Evolutionary conservation across 2,888 invertebrate species (phyloP), one percentile per base, ranked within the genome.

Genomic region (Anthophora plumipes): DNA sequence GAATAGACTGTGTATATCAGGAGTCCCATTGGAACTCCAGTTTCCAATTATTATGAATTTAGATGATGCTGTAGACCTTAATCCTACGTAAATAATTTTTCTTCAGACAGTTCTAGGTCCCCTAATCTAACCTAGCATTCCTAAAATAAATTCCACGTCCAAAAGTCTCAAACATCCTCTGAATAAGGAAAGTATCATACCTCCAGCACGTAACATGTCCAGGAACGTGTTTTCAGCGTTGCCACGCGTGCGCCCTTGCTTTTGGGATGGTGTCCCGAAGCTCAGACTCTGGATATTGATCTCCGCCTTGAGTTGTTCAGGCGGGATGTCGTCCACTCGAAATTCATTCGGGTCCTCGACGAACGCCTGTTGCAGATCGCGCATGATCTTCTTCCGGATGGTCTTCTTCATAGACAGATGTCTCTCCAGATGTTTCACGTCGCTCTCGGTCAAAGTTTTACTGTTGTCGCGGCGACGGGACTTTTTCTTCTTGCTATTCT

Each of bases 371-470:
- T 97, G 96, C 88, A 97, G 94, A 93, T 97, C 97, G 46, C 97
- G 94, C 97, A 97, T 97, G 91, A 97, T 97, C 94, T 97, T 97
- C 94, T 97, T 97, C 88, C 97, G 94, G 87, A 97, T 97, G 22
- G 97, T 97, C 92, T 97, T 97, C 94, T 97, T 97, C 97, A 97
- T 97, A 92, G 97, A 97, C 89, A 97, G 95, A 93, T 97, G 97
- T 88, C 97, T 94, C 91, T 97, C 97, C 55, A 97, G 93, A 25
- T 97, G 97, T 90, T 96, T 96, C 57, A 96, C 96, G 92, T 96
- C 96, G 67, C 95, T 95, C 90, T 96, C 96, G 17, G 95, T 94
- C 88, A 95, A 94, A 3, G 95, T 94, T 91, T 96, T 95, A 93
- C 95, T 96, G 91, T 96, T 96, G 85, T 96, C 96, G 90, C 96